A percentile compares a stretch with the other conserved stretches of the same genome.
Conservation (phyloP, 2,888 invertebrate genomes). For the Diarsia rubi region DNA sequence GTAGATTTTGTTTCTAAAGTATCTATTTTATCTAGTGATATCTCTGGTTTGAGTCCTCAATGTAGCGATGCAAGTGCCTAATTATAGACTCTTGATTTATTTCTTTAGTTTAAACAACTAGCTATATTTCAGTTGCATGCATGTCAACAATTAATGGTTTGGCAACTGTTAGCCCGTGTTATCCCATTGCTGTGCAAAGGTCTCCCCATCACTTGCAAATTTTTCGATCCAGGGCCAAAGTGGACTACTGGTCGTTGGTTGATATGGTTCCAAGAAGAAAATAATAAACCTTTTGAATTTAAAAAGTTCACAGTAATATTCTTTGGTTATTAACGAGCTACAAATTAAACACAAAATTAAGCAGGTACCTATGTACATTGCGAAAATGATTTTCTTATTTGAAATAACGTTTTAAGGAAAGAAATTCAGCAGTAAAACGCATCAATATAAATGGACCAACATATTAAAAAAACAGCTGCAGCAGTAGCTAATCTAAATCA, state of each 20-base stretch:
- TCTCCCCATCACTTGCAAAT: no score
- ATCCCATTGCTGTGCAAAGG: no score
- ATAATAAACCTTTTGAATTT: conserved; percentile 8
- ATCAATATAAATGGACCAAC: not conserved
- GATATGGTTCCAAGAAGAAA: not conserved
- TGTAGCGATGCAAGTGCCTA: conserved; percentile 1
- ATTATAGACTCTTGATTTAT: not conserved
- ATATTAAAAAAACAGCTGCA: no score
- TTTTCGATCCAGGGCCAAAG: not conserved
- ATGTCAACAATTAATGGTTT: not conserved
- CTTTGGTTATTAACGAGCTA: not conserved
- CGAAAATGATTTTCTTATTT: not conserved
- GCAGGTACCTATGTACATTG: not conserved
- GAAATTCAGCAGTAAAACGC: not conserved
- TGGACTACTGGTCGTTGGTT: not conserved
- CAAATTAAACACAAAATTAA: not conserved
- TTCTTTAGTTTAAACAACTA: not conserved
- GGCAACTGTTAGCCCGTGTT: no score
- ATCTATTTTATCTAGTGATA: not conserved
- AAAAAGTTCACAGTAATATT: not conserved
- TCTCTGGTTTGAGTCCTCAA: not conserved
- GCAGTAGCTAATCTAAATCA: not conserved
- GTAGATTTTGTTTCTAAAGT: not conserved
- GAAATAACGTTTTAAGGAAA: not conserved
- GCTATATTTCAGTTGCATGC: not conserved